Base-by-base conservation (phyloP, 2,888 invertebrate genomes). In the Creontiades dilutus region DNA sequence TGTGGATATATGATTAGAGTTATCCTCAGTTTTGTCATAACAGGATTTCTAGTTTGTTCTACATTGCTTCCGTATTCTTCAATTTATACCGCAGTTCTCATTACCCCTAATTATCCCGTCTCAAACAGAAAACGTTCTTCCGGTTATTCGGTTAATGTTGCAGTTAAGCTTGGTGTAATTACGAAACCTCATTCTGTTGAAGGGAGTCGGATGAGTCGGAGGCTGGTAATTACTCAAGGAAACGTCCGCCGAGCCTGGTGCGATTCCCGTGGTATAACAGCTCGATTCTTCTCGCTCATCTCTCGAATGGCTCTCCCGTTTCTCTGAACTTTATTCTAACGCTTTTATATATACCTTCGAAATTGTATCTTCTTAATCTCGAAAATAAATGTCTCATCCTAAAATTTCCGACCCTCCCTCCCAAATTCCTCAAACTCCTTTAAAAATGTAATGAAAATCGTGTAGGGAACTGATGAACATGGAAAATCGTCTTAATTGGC, bases 281-380 rank as follows among this genome's bases (percentile, higher is more conserved):
- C 82, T 82, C 23, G 82, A 82, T 82, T 82, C 47, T 82, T 82
- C 82, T 82, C 82, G n/a, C 82, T 68, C 23, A 23, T 68, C 23
- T 23, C 68, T 27, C 11, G 68, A 68, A 68, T 68, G 68, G 23
- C 68, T 23, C 68, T 23, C 19, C 68, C 68, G 68, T 68, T 68
- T 23, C 12, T 23, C 27, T 12, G 23, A 68, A 68, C 68, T 23
- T 68, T 23, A 23, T 68, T 68, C 68, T 23, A 68, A 12, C 23
- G 27, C 23, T 0, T 12, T 23, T 68, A n/a, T 37, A 23, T 23
- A 19, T 19, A 19, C 23, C 23, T 68, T 68, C 68, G 68, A 23
- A 7, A 27, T 68, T 68, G 1, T 19, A 5, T 27, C 13, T 68
- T 68, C 23, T 23, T 7, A 68, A 68, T 68, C 68, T 27, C 68